Base-by-base conservation (phyloP, 2,888 invertebrate genomes). In the Erynnis tages region DNA sequence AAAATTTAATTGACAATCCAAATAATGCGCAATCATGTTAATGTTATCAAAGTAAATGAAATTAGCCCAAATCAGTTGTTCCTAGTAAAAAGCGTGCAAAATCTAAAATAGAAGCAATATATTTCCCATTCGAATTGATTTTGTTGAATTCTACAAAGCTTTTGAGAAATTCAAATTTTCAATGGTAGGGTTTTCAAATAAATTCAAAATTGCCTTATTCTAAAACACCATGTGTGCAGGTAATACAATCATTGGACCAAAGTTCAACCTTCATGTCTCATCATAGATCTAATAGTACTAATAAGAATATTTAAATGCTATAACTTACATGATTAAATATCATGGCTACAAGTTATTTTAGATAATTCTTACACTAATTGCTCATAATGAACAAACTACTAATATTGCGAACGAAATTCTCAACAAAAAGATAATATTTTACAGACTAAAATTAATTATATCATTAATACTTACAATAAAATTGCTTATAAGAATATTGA, bases 171-270 rank as follows among this genome's bases (percentile, higher is more conserved):
- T 37, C 35, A 52, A 52, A 8, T 29, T 16, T 44, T 29, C 44
- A 7, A 16, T 37, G 27, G 32, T 43, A 29, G 21, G 19, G 37
- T 52, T 44, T 35, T 43, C 49, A 43, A 40, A 41, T 23, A 52
- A 44, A 44, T 44, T 37, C 43, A 41, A 56, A 50, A 35, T 56
- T 72, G 73, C 75, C 82, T 61, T 65, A 57, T 35, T 58, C 81
- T 84, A 86, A 63, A 77, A 85, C 81, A 81, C 82, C 78, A 77
- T 77, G 85, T 77, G 87, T 86, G 87, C 82, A 79, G 70, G 65
- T 76, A 78, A 76, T 86, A 83, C 79, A 77, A 76, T 85, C 81
- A 82, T 89, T 89, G 88, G 88, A 89, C 88, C 88, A 88, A 87
- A 84, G 76, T 87, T 88, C 88, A 89, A 89, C 88, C 88, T 82